Evolutionary conservation across 92 coral and sea anemone genomes (phyloP), one percentile per base, ranked within the genome.

Genomic region (Plumapathes pennacea): DNA sequence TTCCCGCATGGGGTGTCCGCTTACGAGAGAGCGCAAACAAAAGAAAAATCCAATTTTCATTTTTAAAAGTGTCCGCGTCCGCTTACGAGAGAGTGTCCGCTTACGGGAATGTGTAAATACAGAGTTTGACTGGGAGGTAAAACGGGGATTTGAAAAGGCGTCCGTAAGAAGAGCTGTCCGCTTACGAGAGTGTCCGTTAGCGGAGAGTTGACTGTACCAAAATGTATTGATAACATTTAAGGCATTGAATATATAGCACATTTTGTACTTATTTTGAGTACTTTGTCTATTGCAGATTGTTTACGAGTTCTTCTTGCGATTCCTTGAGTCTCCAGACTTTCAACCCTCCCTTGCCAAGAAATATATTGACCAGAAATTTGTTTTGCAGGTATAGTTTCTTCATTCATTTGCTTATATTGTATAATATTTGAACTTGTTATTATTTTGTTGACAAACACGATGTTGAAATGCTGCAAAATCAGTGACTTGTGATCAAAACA

Each of bases 291-390:
- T 85, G 53, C 64, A 91, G 97, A 84, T 91, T 76, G 97, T 91
- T 10, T 91, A 91, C 46, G 97, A 91, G 77, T 75, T 88, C 19
- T 88, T 88, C 62, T 72, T 91, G 60, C 79, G 97, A 63, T 88
- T 91, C 62, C 50, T 91, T 39, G 97, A 91, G 47, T 91, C 96
- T n/a, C 84, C 86, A 32, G 97, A 91, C 54, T 91, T 91, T 54
- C 97, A 88, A 49, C 96, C 96, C 22, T 71, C 71, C 24, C 49
- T 80, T 65, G 97, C 92, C 29, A 91, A 91, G 84, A 91, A 91
- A 59, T 90, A 52, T 44, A 50, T 91, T 22, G 97, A 91, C 48
- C 96, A 89, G 64, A 88, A 81, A 50, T 91, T 91, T 77, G 85
- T 86, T 33, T 67, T 91, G 67, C 95, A 91, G 97, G 97, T 91